Conservation (phyloP, 2,113 vertebrate genomes). For the Todiramphus chloris region DNA sequence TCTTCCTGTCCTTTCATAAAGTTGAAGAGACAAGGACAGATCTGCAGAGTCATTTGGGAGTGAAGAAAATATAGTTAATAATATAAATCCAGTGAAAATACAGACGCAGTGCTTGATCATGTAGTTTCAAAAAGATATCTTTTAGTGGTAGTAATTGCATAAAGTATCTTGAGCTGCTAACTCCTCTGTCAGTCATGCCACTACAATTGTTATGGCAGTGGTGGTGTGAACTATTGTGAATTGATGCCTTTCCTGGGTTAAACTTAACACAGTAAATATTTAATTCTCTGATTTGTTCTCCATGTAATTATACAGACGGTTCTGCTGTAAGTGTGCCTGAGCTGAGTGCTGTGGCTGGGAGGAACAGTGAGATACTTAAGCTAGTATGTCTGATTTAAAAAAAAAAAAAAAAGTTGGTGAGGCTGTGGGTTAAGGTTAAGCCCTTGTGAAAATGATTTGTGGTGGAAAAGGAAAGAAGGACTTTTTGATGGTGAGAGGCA, state of each 20-base stretch:
- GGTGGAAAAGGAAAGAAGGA: neutral
- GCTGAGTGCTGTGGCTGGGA: neutral
- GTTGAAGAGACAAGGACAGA: neutral
- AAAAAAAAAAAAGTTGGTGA: neutral
- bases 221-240: neutral
- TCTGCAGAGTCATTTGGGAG: neutral
- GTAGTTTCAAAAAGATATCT: neutral
- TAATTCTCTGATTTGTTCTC: neutral
- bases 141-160: neutral
- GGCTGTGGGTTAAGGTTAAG: neutral
- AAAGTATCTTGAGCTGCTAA: neutral
- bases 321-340: neutral
- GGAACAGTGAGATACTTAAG: neutral
- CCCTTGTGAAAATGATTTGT: neutral
- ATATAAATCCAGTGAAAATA: neutral
- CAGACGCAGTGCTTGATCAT: neutral
- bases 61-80: neutral
- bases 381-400: neutral
- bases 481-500: neutral
- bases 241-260: neutral
- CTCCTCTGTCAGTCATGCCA: neutral
- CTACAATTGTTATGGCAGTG: neutral
- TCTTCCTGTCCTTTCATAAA: neutral
- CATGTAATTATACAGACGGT: neutral
- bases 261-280: neutral